Conservation (phyloP, 1,140 invertebrate species). For the Drosophila kurseongensis region DNA sequence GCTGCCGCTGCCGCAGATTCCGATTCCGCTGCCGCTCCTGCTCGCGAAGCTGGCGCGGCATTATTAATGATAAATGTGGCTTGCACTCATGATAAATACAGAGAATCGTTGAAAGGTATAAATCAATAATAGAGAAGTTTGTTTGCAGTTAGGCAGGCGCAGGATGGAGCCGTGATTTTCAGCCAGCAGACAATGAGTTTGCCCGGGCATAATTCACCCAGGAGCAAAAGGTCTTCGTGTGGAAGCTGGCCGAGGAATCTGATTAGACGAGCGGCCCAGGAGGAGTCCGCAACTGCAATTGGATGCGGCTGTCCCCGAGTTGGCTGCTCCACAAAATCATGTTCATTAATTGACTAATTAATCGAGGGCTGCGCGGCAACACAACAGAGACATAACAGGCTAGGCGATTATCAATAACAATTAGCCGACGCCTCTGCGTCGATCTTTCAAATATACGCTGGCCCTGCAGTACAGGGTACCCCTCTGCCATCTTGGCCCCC, state of each 20-base stretch:
- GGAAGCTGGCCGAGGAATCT: constrained; percentile 64
- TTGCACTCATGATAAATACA: constrained; percentile 84
- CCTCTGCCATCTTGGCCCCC: neutral
- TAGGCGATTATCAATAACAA: constrained; percentile 77
- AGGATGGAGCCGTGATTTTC: constrained; percentile 68
- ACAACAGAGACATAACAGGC: constrained; percentile 55
- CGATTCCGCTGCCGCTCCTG: constrained; percentile 14
- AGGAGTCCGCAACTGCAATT: constrained; percentile 41
- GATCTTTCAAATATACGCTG: constrained; percentile 59
- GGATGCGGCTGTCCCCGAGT: constrained; percentile 20
- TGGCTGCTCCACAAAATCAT: constrained; percentile 44
- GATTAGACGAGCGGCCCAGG: constrained; percentile 57
- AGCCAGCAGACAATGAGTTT: constrained; percentile 78
- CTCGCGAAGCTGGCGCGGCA: constrained; percentile 58
- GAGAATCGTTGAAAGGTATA: constrained; percentile 84
- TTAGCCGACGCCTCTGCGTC: constrained; percentile 66
- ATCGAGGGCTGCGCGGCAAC: constrained; percentile 36
- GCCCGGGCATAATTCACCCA: constrained; percentile 79
- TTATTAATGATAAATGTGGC: constrained; percentile 84
- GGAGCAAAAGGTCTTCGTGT: constrained; percentile 68
- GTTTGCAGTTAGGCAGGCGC: constrained; percentile 73
- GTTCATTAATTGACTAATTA: constrained; percentile 77
- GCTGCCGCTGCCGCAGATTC: constrained; percentile 23
- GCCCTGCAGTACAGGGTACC: neutral
- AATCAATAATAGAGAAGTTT: constrained; percentile 84